These are phyloP conservation scores for Zophobas atratus DNA, from an alignment of 1,140 invertebrate species.

Conservation along the genomic window DNA sequence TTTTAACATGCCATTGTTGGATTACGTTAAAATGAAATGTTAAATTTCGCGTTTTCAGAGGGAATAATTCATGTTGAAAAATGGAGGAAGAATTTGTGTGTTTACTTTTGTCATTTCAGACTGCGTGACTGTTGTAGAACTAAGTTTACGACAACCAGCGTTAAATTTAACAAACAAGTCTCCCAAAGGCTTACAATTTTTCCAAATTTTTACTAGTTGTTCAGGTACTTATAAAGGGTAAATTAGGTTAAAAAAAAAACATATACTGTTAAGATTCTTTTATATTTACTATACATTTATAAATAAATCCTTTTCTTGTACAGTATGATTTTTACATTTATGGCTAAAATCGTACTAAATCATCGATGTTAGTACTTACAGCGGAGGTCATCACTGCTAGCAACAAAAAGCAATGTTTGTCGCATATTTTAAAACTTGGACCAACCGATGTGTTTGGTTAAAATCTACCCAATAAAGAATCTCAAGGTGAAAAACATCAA, in stretches of 20 bases:
- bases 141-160: neutral
- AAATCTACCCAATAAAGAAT: slow-evolving; percentile 1
- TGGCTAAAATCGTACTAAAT: slow-evolving; percentile 12
- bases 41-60: too few relatives aligned
- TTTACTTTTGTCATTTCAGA: too few relatives aligned
- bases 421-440: neutral
- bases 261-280: neutral
- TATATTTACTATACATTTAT: slow-evolving; percentile 28
- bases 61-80: too few relatives aligned
- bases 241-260: neutral
- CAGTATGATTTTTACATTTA: slow-evolving; percentile 29
- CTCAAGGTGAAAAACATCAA: neutral
- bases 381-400: neutral
- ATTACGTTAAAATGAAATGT: too few relatives aligned
- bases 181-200: too few relatives aligned
- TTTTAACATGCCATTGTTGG: too few relatives aligned
- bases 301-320: slow-evolving; percentile 20
- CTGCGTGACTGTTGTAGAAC: too few relatives aligned
- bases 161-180: neutral
- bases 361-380: slow-evolving; percentile 8
- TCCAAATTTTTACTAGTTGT: too few relatives aligned
- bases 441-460: neutral
- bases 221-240: neutral
- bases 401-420: neutral
- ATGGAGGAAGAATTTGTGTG: too few relatives aligned